Conservation (phyloP, 2,113 vertebrate species). For the Daboia siamensis region DNA sequence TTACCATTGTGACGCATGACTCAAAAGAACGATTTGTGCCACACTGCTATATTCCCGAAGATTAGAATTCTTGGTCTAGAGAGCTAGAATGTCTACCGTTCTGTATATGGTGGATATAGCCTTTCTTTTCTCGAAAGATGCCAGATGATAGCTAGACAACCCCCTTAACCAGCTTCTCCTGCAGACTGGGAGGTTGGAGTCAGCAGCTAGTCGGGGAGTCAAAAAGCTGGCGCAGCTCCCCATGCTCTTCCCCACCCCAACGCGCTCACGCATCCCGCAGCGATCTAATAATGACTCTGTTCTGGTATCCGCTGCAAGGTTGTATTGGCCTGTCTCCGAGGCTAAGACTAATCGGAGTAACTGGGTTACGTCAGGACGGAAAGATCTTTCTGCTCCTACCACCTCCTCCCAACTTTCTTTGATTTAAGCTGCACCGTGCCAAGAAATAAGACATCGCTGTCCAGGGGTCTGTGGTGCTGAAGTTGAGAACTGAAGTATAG, state of each 20-base stretch:
- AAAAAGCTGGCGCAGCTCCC: not conserved
- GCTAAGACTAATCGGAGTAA: not conserved
- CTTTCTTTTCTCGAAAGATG: too few relatives aligned
- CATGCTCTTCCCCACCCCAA: not conserved
- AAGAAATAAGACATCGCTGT: not conserved
- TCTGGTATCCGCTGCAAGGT: not conserved
- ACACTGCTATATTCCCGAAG: not conserved
- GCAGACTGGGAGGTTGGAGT: not conserved
- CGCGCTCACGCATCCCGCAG: not conserved
- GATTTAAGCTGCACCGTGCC: not conserved
- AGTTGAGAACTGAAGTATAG: not conserved
- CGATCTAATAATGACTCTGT: not conserved
- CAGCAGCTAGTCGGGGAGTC: not conserved
- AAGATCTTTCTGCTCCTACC: not conserved
- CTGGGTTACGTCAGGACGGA: not conserved
- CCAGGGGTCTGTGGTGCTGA: slow-evolving; percentile 22
- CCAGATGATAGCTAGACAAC: not conserved
- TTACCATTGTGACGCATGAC: slow-evolving; percentile 25
- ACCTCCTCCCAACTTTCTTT: not conserved
- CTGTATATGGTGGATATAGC: not conserved
- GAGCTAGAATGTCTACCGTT: not conserved
- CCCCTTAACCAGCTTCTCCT: not conserved
- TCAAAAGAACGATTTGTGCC: not conserved
- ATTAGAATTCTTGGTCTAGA: not conserved
- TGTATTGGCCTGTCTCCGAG: not conserved